Conservation (phyloP, 30 jellyfish, hydroid and myxozoan species). For the Cassiopea xamachana region DNA sequence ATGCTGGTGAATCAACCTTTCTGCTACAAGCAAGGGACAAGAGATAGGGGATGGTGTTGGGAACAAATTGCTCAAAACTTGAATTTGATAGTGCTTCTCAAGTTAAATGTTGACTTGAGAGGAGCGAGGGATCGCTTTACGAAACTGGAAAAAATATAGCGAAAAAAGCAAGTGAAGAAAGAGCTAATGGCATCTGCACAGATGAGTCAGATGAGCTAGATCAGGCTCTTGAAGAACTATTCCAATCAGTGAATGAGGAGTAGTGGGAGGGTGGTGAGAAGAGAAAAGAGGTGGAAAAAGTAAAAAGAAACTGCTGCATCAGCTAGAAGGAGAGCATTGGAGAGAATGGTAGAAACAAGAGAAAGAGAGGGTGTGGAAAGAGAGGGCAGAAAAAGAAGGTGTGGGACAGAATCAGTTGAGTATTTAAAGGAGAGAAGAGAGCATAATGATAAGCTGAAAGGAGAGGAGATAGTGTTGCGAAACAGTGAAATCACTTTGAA, state of each 20-base stretch:
- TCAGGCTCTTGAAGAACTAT: constrained; percentile 30
- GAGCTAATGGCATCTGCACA: constrained; percentile 38
- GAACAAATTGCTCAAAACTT: too few relatives aligned
- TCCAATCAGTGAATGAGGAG: background rate
- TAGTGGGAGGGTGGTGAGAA: background rate
- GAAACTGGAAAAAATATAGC: background rate
- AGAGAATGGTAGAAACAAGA: constrained; percentile 3
- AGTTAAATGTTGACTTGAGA: too few relatives aligned
- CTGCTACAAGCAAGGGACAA: background rate
- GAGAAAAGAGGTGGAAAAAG: background rate
- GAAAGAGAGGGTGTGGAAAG: constrained; percentile 4
- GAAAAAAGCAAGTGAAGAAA: background rate
- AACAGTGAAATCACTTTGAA: constrained; percentile 12
- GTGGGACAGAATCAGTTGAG: constrained; percentile 36
- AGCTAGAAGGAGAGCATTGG: constrained; percentile 25
- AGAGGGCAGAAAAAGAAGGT: background rate
- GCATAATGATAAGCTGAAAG: constrained; percentile 3
- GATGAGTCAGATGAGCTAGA: constrained; percentile 48
- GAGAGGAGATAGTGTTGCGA: constrained; percentile 19
- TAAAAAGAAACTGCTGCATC: background rate
- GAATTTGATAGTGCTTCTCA: too few relatives aligned
- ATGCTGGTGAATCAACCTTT: background rate
- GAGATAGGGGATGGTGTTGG: background rate
- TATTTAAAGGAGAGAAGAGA: constrained; percentile 10
- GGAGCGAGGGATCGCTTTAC: constrained; percentile 35